These are phyloP conservation scores for Hippocampus guttulatus DNA, from an alignment of 2,113 vertebrate genomes.

Conservation along the genomic window DNA sequence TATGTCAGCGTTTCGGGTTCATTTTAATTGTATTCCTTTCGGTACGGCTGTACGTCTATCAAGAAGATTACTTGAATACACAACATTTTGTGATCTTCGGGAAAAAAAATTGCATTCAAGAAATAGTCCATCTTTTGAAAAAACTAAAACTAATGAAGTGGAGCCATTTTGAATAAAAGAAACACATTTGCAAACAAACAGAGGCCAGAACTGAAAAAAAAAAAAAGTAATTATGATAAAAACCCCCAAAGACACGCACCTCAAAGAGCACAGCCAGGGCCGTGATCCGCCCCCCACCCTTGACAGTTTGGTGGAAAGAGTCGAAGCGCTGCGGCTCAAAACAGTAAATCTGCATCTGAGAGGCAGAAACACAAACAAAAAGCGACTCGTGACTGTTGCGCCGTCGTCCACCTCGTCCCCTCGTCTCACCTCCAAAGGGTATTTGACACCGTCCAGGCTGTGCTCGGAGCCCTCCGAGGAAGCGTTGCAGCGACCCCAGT, in stretches of 20 bases:
- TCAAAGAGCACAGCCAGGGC: constrained; percentile 89
- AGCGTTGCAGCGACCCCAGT: constrained; percentile 93
- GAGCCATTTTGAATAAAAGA: too few species aligned
- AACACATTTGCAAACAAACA: too few species aligned
- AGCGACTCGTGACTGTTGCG: neutral
- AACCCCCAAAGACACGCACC: constrained; percentile 59
- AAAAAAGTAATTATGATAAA: too few species aligned
- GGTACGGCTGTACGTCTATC: too few species aligned
- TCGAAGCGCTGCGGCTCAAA: constrained; percentile 79
- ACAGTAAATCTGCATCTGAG: constrained; percentile 97
- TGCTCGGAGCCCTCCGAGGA: constrained; percentile 94
- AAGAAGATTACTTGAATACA: too few species aligned
- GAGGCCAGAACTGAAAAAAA: too few species aligned
- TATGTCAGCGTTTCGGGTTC: too few species aligned
- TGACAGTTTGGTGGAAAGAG: constrained; percentile 82
- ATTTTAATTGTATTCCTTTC: too few species aligned
- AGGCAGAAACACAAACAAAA: constrained; percentile 19
- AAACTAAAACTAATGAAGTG: too few species aligned
- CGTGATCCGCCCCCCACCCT: constrained; percentile 82
- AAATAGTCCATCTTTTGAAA: too few species aligned
- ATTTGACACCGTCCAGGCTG: constrained; percentile 87
- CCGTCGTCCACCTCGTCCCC: neutral
- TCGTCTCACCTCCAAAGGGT: constrained; percentile 86
- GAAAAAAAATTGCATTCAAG: too few species aligned
- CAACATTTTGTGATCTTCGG: too few species aligned